These are phyloP conservation scores for Timema podura DNA, from an alignment of 2,888 invertebrate genomes.

Conservation along the genomic window DNA sequence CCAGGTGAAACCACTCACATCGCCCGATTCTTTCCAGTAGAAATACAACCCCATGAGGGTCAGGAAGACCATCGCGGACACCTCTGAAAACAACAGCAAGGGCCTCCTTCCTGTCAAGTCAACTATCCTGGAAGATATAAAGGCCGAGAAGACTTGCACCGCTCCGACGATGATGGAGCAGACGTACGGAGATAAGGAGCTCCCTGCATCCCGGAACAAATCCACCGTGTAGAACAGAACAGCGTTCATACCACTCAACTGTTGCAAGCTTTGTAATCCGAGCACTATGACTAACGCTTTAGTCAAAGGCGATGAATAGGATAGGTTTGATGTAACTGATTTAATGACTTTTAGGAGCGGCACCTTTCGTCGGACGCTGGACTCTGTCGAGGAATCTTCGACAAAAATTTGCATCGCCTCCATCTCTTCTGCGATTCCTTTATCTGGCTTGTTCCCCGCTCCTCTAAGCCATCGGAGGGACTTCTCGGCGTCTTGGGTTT, in stretches of 20 bases:
- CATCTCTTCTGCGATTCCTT: conserved; percentile 41
- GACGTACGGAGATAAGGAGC: conserved; percentile 58
- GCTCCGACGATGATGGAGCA: conserved; percentile 78
- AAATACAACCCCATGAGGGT: background rate
- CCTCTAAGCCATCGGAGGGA: conserved; percentile 65
- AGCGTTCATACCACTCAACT: background rate
- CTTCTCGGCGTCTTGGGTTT: conserved; percentile 56
- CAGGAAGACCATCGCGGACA: background rate
- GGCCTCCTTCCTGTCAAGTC: conserved; percentile 43
- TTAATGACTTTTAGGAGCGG: background rate
- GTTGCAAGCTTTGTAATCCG: background rate
- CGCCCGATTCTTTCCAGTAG: conserved; percentile 25
- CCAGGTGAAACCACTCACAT: background rate
- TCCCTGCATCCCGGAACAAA: conserved; percentile 64
- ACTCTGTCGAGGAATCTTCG: background rate
- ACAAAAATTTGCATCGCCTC: background rate
- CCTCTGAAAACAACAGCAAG: background rate
- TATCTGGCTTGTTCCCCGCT: conserved; percentile 56
- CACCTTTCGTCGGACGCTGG: background rate
- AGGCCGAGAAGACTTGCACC: conserved; percentile 58
- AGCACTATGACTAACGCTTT: background rate
- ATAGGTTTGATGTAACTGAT: background rate
- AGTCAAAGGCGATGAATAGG: background rate
- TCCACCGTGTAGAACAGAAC: conserved; percentile 69
- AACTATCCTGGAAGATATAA: background rate